These are phyloP conservation scores for Rhynchophorus ferrugineus DNA, from an alignment of 1,140 invertebrate genomes.

Conservation along the genomic window DNA sequence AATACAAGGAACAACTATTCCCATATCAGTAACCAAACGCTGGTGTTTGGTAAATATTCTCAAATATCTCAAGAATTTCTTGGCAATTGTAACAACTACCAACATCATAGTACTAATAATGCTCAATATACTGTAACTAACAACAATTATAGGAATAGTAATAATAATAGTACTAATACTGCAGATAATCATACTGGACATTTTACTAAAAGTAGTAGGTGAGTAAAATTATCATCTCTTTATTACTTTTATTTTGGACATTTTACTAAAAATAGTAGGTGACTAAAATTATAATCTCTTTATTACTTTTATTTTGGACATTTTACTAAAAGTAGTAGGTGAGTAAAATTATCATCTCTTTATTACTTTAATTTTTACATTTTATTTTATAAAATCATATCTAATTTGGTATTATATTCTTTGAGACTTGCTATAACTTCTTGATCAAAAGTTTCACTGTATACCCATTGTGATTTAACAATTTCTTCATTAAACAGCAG, in stretches of 20 bases:
- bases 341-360: not conserved
- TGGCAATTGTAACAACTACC: conserved; percentile 1
- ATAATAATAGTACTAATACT: conserved; percentile 9
- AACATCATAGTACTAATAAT: conserved; percentile 2
- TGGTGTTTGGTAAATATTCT: conserved; percentile 8
- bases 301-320: not conserved
- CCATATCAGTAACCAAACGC: conserved; percentile 2
- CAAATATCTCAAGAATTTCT: conserved; percentile 7
- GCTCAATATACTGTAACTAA: conserved; percentile 4
- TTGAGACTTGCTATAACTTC: not conserved
- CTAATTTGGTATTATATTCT: conserved; percentile 82
- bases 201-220: not conserved
- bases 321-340: not conserved
- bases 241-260: not conserved
- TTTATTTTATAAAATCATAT: conserved; percentile 23
- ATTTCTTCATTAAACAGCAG: conserved; percentile 64
- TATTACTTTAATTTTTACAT: conserved; percentile 3
- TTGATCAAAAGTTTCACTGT: not conserved
- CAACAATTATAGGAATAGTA: conserved; percentile 8
- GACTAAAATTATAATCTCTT: not conserved
- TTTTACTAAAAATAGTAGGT: not conserved
- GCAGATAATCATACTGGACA: conserved; percentile 2
- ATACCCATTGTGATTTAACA: not conserved
- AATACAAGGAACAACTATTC: conserved; percentile 1
- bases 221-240: not conserved